Evolutionary conservation across 2,797 vertebrate species (phyloP).

Genomic region (Myotis daubentonii): DNA sequence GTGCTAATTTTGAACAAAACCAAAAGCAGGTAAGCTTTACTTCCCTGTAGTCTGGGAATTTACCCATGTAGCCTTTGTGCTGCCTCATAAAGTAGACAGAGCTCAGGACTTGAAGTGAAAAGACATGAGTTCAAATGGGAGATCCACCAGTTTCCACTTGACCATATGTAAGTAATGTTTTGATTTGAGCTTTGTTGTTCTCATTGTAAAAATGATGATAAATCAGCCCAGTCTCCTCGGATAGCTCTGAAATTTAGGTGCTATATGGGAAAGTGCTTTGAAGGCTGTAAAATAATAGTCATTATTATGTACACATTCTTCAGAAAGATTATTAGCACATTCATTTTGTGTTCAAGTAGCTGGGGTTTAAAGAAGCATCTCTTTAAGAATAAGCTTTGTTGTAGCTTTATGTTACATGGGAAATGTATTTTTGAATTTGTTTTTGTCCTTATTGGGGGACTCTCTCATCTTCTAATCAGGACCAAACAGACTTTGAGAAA

Average conservation of each 20-base stretch:
- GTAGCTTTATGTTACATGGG: slow-evolving; percentile 6
- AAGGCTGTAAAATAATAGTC: slow-evolving; percentile 2
- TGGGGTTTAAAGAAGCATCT: slow-evolving; percentile 42
- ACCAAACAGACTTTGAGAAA: background rate
- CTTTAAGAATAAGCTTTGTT: slow-evolving; percentile 26
- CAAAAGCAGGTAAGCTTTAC: background rate
- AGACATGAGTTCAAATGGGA: background rate
- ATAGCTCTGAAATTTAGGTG: background rate
- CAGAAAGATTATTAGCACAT: slow-evolving; percentile 8
- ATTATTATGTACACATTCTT: slow-evolving; percentile 15
- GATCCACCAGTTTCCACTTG: background rate
- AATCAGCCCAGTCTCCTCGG: background rate
- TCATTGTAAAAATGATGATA: background rate
- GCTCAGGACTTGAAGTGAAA: slow-evolving; percentile 12
- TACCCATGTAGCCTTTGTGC: background rate
- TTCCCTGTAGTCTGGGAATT: slow-evolving; percentile 34
- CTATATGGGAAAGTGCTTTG: slow-evolving; percentile 1
- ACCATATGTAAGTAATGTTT: background rate
- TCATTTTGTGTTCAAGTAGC: slow-evolving; percentile 28
- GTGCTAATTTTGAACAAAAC: slow-evolving; percentile 30
- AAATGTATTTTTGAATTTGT: slow-evolving; percentile 28
- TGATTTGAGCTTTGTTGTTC: background rate
- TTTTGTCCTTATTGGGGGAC: background rate
- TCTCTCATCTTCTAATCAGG: slow-evolving; percentile 42
- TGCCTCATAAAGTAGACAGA: background rate